Percentiles rank a stretch among this genome's conserved stretches.
Conservation (phyloP, 2,113 vertebrate genomes). For the Calidris pugnax region DNA sequence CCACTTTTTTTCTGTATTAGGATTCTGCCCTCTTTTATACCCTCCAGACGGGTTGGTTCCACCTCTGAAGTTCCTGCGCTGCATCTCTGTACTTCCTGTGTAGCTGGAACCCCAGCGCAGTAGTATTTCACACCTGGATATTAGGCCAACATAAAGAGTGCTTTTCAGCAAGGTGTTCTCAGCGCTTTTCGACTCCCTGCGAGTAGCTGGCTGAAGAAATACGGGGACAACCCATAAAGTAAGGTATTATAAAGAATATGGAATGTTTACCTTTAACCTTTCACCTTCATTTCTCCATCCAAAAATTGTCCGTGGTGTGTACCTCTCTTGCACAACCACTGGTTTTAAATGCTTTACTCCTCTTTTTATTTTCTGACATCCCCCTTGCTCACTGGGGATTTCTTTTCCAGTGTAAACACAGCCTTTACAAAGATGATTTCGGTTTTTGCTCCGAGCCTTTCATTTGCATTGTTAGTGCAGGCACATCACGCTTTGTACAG, state of each 20-base stretch:
- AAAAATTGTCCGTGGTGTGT: accelerated
- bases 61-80: accelerated
- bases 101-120: accelerated
- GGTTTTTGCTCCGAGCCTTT: background rate
- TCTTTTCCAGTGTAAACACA: background rate
- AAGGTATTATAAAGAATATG: background rate
- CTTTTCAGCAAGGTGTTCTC: background rate
- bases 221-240: background rate
- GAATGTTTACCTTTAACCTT: background rate
- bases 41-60: background rate
- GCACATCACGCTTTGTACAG: background rate
- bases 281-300: background rate
- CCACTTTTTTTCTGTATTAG: background rate
- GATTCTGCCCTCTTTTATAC: background rate
- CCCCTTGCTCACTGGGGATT: background rate
- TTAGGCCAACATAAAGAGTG: too few species aligned
- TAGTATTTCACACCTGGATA: background rate
- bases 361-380: background rate
- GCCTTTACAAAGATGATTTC: background rate
- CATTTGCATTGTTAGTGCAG: slow-evolving; percentile 2
- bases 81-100: accelerated
- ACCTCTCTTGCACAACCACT: background rate
- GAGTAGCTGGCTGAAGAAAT: background rate
- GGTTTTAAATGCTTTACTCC: background rate
- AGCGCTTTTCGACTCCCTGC: accelerated